These are phyloP conservation scores for Gymnodraco acuticeps DNA, from an alignment of 2,797 vertebrate species.

Conservation along the genomic window DNA sequence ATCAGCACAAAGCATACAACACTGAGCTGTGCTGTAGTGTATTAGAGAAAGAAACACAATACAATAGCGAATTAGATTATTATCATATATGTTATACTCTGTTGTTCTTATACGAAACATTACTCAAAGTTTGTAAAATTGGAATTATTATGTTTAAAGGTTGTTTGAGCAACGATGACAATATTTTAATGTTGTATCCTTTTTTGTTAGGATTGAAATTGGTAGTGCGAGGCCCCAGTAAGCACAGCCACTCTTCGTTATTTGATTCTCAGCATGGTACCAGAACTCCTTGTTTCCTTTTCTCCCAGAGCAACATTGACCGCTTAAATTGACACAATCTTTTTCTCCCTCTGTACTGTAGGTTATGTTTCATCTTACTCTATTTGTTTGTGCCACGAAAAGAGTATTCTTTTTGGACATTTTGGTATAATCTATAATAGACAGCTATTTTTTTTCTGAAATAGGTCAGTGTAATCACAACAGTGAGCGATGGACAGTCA, in stretches of 20 bases:
- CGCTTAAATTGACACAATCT: slow-evolving; percentile 83
- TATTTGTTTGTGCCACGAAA: slow-evolving; percentile 84
- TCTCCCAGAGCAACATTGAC: slow-evolving; percentile 71
- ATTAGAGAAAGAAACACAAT: slow-evolving; percentile 46
- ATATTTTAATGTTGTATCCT: slow-evolving; percentile 57
- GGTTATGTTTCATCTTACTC: slow-evolving; percentile 84
- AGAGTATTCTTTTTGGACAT: slow-evolving; percentile 82
- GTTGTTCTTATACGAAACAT: slow-evolving; percentile 37
- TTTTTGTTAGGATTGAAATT: slow-evolving; percentile 57
- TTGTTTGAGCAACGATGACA: slow-evolving; percentile 37
- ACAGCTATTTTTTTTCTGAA: slow-evolving; percentile 77
- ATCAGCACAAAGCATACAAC: slow-evolving; percentile 70
- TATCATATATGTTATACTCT: slow-evolving; percentile 34
- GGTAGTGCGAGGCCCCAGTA: slow-evolving; percentile 56
- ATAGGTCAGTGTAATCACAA: slow-evolving; percentile 89
- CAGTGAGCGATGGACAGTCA: slow-evolving; percentile 84
- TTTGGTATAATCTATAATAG: slow-evolving; percentile 87
- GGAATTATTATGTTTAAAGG: slow-evolving; percentile 46
- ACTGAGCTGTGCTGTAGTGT: slow-evolving; percentile 41
- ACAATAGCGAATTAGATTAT: slow-evolving; percentile 44
- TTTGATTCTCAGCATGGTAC: slow-evolving; percentile 83
- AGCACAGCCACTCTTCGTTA: slow-evolving; percentile 66
- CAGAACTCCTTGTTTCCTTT: slow-evolving; percentile 70
- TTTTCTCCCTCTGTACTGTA: slow-evolving; percentile 72
- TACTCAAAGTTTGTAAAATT: slow-evolving; percentile 45